phyloP scores from a whole-genome alignment of 2,797 vertebrate species.

The Menidia menidia region DNA sequence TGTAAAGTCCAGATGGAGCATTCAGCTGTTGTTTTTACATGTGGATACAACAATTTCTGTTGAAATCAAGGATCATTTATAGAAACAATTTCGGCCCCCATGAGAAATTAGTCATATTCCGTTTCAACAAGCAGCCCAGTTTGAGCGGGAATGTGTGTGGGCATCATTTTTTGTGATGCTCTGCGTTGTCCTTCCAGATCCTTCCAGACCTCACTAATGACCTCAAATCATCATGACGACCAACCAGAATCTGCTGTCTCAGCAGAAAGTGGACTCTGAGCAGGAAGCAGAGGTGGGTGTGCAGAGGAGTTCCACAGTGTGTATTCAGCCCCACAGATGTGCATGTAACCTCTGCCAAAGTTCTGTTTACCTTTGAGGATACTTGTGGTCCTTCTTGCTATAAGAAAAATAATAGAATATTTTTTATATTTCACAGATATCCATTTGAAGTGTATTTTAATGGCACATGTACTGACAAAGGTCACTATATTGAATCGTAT shows the following conservation, averaged over 20 bases:
- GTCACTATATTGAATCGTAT: constrained; percentile 15
- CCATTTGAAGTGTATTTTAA: constrained; percentile 1
- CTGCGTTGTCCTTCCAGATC: constrained; percentile 82
- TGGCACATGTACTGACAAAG: not conserved
- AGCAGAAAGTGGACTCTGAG: constrained; percentile 91
- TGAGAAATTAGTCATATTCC: not conserved
- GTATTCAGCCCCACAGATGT: constrained; percentile 3
- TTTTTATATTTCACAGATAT: not conserved
- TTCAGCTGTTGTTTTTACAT: too few relatives aligned
- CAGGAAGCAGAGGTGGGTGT: constrained; percentile 91
- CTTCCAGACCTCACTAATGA: constrained; percentile 89
- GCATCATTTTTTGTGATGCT: constrained; percentile 12
- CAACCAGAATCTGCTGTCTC: constrained; percentile 90
- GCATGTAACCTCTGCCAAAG: constrained; percentile 35
- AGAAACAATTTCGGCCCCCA: too few relatives aligned
- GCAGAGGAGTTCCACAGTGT: constrained; percentile 12
- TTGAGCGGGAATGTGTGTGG: not conserved
- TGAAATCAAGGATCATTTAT: too few relatives aligned
- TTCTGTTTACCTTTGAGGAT: constrained; percentile 42
- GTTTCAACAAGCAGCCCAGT: not conserved
- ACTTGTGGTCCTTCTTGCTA: constrained; percentile 43
- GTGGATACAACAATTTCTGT: too few relatives aligned
- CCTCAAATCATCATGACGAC: constrained; percentile 89
- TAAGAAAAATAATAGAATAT: not conserved
- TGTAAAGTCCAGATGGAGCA: too few relatives aligned